Percentiles rank a stretch among this genome's conserved stretches.
Evolutionary conservation across 2,113 vertebrate species (phyloP).

Genomic region (Mungos mungo): DNA sequence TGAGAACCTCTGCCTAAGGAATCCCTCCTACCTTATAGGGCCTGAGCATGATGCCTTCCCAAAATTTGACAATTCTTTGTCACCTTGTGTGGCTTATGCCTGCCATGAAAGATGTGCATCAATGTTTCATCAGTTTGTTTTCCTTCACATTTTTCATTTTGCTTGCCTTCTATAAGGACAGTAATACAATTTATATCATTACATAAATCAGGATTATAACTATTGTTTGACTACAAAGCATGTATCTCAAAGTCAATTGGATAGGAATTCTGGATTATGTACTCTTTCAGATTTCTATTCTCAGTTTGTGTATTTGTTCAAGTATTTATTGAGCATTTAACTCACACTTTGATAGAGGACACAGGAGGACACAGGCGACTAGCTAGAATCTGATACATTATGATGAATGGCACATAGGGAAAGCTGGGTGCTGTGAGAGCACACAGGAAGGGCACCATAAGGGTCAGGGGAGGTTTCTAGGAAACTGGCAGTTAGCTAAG

Average conservation of each 20-base stretch:
- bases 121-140: slow-evolving; percentile 70
- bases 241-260: slow-evolving; percentile 54
- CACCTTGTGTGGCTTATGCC: slow-evolving; percentile 25
- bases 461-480: background rate
- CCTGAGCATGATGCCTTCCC: background rate
- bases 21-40: background rate
- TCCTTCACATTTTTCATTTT: slow-evolving; percentile 71
- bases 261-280: slow-evolving; percentile 59
- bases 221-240: slow-evolving; percentile 40
- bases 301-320: slow-evolving; percentile 48
- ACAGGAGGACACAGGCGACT: background rate
- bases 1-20: slow-evolving; percentile 15
- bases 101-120: slow-evolving; percentile 56
- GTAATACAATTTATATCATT: background rate
- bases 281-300: background rate
- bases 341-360: slow-evolving; percentile 32
- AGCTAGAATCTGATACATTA: background rate
- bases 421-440: background rate
- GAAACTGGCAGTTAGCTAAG: background rate
- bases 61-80: background rate
- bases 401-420: background rate
- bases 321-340: slow-evolving; percentile 52
- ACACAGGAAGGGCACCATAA: background rate
- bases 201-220: background rate
- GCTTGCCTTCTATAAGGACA: slow-evolving; percentile 60